Conservation (phyloP, 1,140 invertebrate species). For the Drosophila yakuba region DNA sequence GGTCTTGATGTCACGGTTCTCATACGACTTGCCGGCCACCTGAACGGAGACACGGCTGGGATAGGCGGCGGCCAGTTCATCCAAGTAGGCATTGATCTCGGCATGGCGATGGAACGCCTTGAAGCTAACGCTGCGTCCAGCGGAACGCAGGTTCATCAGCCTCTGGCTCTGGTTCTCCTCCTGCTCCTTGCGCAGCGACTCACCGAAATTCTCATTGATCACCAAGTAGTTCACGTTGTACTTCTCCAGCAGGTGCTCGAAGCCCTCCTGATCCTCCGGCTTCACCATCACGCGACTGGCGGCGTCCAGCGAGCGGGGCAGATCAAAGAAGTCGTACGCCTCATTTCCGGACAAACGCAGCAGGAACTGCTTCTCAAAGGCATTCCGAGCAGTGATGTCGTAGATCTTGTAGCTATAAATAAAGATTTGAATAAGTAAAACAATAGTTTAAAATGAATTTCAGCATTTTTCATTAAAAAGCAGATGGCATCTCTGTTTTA, state of each 20-base stretch:
- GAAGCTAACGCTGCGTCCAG: constrained; percentile 58
- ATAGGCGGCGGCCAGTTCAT: constrained; percentile 85
- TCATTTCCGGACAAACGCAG: constrained; percentile 51
- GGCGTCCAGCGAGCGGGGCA: constrained; percentile 51
- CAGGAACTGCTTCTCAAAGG: constrained; percentile 66
- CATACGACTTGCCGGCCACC: constrained; percentile 84
- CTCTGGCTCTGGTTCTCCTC: constrained; percentile 50
- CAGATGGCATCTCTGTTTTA: not conserved
- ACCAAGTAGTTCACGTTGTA: constrained; percentile 45
- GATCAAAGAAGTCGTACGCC: constrained; percentile 72
- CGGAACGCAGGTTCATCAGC: constrained; percentile 35
- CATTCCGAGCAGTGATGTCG: constrained; percentile 58
- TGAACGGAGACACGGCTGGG: constrained; percentile 85
- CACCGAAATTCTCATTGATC: constrained; percentile 61
- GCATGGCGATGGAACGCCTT: constrained; percentile 65
- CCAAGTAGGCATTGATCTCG: constrained; percentile 86
- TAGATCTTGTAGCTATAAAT: constrained; percentile 74
- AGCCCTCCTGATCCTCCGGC: constrained; percentile 64
- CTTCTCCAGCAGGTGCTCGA: constrained; percentile 55
- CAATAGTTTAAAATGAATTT: too few relatives aligned
- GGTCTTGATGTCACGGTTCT: constrained; percentile 86
- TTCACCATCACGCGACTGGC: constrained; percentile 68
- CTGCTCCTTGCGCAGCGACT: constrained; percentile 20
- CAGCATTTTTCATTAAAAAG: not conserved
- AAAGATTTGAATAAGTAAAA: too few relatives aligned